Conservation (phyloP, 2,797 vertebrate genomes). For the Columba guinea region DNA sequence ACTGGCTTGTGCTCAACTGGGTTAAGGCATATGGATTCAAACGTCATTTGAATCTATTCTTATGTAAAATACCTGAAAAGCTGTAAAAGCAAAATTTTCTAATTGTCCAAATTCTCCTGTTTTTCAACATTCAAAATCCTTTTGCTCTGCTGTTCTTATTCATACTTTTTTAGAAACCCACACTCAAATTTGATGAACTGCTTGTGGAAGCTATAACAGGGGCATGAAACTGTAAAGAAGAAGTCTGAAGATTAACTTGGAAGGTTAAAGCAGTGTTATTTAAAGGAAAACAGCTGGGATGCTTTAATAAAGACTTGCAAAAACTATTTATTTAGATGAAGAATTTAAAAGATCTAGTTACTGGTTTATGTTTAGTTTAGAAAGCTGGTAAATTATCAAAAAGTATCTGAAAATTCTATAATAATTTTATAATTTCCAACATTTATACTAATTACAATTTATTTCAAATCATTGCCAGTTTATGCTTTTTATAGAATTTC, state of each 20-base stretch:
- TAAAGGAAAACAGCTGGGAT: neutral
- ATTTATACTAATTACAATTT: neutral
- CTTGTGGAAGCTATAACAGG: neutral
- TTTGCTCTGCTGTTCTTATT: neutral
- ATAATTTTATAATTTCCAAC: neutral
- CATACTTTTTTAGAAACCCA: neutral
- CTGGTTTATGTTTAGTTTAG: neutral
- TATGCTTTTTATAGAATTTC: neutral
- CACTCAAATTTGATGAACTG: neutral
- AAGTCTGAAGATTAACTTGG: neutral
- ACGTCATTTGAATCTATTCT: neutral
- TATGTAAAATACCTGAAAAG: neutral
- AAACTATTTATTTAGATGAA: neutral
- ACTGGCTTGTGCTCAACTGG: too few species aligned
- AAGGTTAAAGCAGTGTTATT: neutral
- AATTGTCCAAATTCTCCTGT: neutral
- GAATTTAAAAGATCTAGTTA: neutral
- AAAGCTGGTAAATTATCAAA: neutral
- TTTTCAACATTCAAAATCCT: neutral
- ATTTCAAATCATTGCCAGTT: neutral
- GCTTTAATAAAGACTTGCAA: neutral
- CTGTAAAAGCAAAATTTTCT: neutral
- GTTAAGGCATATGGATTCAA: neutral
- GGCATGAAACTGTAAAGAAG: neutral
- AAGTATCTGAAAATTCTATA: neutral